A percentile compares a stretch with the other conserved stretches of the same genome.
phyloP scores from a whole-genome alignment of 1,140 invertebrate species.

The Microplitis mediator region DNA sequence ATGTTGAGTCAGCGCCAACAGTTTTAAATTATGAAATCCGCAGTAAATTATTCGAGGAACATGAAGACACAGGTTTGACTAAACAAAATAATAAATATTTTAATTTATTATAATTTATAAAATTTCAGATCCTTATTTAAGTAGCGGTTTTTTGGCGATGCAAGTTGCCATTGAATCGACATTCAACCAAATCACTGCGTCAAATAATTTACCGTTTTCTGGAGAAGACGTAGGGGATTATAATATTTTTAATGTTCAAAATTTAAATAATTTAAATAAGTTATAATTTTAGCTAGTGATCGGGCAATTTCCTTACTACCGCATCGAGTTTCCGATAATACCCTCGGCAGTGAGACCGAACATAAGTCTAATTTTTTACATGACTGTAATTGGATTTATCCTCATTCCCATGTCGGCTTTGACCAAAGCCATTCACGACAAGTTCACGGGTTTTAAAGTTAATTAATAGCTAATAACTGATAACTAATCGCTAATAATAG shows the following conservation, averaged over 20 bases:
- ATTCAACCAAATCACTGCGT: constrained; percentile 34
- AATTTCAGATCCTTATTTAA: constrained; percentile 35
- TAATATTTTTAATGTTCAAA: neutral
- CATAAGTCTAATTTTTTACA: constrained; percentile 38
- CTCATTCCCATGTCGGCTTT: constrained; percentile 29
- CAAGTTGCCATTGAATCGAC: constrained; percentile 38
- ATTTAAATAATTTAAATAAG: neutral
- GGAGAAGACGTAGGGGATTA: constrained; percentile 20
- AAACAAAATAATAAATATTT: neutral
- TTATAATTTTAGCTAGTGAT: constrained; percentile 16
- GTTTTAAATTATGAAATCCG: constrained; percentile 38
- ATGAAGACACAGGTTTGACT: neutral
- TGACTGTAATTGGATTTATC: constrained; percentile 33
- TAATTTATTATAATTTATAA: neutral
- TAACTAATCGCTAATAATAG: neutral
- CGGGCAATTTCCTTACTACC: constrained; percentile 32
- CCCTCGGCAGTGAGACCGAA: constrained; percentile 29
- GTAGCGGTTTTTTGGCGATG: constrained; percentile 36
- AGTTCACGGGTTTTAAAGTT: constrained; percentile 37
- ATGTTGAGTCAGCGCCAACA: constrained; percentile 14
- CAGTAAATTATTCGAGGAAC: neutral
- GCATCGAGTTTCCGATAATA: constrained; percentile 30
- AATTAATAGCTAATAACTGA: constrained; percentile 9
- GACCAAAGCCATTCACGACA: constrained; percentile 34
- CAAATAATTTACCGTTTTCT: constrained; percentile 17